Base-by-base conservation (phyloP, 2,113 vertebrate species). In the Serinus canaria region DNA sequence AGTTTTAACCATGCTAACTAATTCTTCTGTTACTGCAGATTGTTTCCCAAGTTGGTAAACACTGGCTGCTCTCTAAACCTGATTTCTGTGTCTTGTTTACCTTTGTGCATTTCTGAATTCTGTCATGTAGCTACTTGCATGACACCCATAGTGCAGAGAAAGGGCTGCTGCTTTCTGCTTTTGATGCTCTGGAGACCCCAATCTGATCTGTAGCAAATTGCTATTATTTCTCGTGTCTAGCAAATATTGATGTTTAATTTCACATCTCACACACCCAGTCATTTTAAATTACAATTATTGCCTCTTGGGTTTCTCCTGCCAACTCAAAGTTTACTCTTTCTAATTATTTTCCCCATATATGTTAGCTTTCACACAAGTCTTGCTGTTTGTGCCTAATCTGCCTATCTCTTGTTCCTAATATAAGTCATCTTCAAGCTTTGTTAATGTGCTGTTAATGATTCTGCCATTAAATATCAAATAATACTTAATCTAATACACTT, bases 181-280 rank as follows among this genome's bases (percentile, higher is more conserved):
- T 30, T n/a, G 39, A 7, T 66, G 30, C 41, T 88, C 46, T 37
- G 25, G 46, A 59, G 37, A 85, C 21, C 70, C 59, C 60, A 52
- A 17, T 94, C 68, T 88, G 63, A 88, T 93, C 72, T 83, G 6
- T 70, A 74, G 35, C 72, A 93, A 85, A 81, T 83, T 83, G 78
- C 75, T 80, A 3, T 91, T 91, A 81, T 85, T 93, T 83, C 64
- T 74, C 4, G 13, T 56, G 55, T 75, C 85, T 96, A 72, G 85
- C 83, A 95, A 95, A 94, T 95, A 94, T 86, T 96, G 94, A 90
- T 90, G 88, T 89, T 96, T 95, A 86, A 95, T 96, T 95, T 95
- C 3, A 4, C 73, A 87, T 93, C 76, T 93, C 60, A 23, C 52
- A 81, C 41, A 62, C 56, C 43, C 52, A 74, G 76, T 74, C 64